Evolutionary conservation across 2,113 vertebrate genomes (phyloP), one percentile per base, ranked within the genome.

Genomic region (Pollimyrus isidori): DNA sequence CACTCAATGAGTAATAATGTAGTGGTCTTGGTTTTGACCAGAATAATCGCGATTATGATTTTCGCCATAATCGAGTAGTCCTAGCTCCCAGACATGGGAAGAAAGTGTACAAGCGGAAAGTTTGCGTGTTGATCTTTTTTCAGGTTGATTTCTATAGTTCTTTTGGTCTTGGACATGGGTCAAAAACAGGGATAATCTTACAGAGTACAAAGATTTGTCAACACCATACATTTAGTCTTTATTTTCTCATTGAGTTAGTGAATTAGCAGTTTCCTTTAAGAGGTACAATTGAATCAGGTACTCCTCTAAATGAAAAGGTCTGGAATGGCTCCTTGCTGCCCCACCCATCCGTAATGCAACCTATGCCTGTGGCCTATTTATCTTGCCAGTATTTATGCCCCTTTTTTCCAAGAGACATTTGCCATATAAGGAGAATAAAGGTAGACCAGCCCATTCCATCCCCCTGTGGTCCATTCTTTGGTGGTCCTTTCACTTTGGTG

Each of bases 401-500:
- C 69, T 65, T 45, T 45, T 48, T 56, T 56, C 48, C 26, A 90
- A 89, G 82, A 26, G 46, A 11, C 80, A 58, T 88, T 82, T 65
- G 48, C 89, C 86, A 89, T 91, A 39, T 91, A 88, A 46, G n/a
- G 86, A 90, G 89, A n/a, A 26, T 39, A 80, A 65, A 89, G 42
- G 89, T 13, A 3, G 91, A 26, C 73, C 69, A 35, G 56, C 89
- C 88, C 88, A 48, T 39, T 46, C 49, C 23, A 13, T 15, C n/a
- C 10, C 58, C 87, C 76, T 92, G 58, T 91, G 90, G 91, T 90
- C 84, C 92, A 92, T 91, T 90, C 89, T 26, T 48, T 93, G n/a
- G n/a, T n/a, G n/a, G n/a, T n/a, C 91, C 90, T 88, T 90, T 91
- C 90, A 92, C 86, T 73, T 73, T 46, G 89, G 50, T 91, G 92